Evolutionary conservation across 2,113 vertebrate genomes (phyloP).

Genomic region (Triplophysa rosa): DNA sequence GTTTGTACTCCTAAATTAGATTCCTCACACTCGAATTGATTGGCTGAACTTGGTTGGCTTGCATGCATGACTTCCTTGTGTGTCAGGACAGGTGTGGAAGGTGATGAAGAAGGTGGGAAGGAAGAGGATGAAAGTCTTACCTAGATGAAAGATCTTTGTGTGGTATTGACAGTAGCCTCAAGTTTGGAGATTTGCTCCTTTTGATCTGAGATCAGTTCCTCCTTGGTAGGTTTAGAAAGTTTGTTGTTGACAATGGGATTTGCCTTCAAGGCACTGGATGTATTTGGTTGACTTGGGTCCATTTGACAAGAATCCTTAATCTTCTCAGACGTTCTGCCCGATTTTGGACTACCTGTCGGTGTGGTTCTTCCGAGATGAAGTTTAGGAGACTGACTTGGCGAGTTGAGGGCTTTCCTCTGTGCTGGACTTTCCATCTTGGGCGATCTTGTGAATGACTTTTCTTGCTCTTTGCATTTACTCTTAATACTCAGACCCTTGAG

Average conservation of each 20-base stretch:
- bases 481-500: slow-evolving; percentile 79
- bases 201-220: slow-evolving; percentile 37
- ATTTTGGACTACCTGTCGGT: slow-evolving; percentile 44
- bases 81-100: slow-evolving; percentile 56
- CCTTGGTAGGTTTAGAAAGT: not conserved
- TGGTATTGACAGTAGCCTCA: slow-evolving; percentile 62
- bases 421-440: slow-evolving; percentile 61
- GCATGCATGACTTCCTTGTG: slow-evolving; percentile 38
- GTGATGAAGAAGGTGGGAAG: slow-evolving; percentile 54
- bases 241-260: slow-evolving; percentile 36
- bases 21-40: slow-evolving; percentile 23
- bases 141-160: slow-evolving; percentile 77
- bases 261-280: slow-evolving; percentile 6
- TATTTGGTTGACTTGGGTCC: slow-evolving; percentile 27
- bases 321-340: slow-evolving; percentile 38
- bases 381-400: slow-evolving; percentile 70
- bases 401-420: slow-evolving; percentile 65
- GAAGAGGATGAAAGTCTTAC: slow-evolving; percentile 75
- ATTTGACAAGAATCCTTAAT: slow-evolving; percentile 28
- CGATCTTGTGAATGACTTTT: slow-evolving; percentile 53
- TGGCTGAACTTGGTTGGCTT: slow-evolving; percentile 30
- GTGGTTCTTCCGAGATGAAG: slow-evolving; percentile 34
- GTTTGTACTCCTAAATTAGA: slow-evolving; percentile 13
- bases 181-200: slow-evolving; percentile 55
- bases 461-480: slow-evolving; percentile 71